These are phyloP conservation scores for Hydra vulgaris DNA, from an alignment of 30 jellyfish, hydroid and myxozoan species.

Conservation along the genomic window DNA sequence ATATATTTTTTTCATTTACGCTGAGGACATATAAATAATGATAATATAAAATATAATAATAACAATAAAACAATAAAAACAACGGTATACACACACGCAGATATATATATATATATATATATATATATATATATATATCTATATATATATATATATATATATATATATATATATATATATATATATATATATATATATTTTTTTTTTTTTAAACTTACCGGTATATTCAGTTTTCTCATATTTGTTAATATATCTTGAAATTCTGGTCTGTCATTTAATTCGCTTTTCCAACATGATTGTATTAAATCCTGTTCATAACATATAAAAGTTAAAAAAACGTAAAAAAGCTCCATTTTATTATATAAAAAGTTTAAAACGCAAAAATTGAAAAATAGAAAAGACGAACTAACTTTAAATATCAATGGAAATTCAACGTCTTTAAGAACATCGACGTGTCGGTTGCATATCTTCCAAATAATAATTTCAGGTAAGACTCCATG, in stretches of 20 bases:
- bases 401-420: constrained; percentile 1
- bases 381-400: background rate
- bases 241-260: constrained; percentile 49
- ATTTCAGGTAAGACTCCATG: constrained; percentile 26
- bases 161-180: too few species aligned
- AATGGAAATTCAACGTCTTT: constrained; percentile 22
- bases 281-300: constrained; percentile 46
- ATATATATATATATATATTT: too few species aligned
- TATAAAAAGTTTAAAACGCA: background rate
- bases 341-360: background rate
- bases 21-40: too few species aligned
- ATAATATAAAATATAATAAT: too few species aligned
- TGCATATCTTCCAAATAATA: constrained; percentile 43
- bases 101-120: too few species aligned
- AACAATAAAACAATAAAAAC: too few species aligned
- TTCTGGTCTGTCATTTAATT: constrained; percentile 32
- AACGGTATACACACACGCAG: too few species aligned
- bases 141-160: too few species aligned
- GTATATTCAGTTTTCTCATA: constrained; percentile 40
- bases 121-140: too few species aligned
- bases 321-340: background rate
- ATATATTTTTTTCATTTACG: too few species aligned
- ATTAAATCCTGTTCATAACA: constrained; percentile 24
- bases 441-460: constrained; percentile 17
- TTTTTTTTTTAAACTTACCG: constrained; percentile 48